Evolutionary conservation across 2,797 vertebrate genomes (phyloP).

Genomic region (Melanotaenia nigrans): DNA sequence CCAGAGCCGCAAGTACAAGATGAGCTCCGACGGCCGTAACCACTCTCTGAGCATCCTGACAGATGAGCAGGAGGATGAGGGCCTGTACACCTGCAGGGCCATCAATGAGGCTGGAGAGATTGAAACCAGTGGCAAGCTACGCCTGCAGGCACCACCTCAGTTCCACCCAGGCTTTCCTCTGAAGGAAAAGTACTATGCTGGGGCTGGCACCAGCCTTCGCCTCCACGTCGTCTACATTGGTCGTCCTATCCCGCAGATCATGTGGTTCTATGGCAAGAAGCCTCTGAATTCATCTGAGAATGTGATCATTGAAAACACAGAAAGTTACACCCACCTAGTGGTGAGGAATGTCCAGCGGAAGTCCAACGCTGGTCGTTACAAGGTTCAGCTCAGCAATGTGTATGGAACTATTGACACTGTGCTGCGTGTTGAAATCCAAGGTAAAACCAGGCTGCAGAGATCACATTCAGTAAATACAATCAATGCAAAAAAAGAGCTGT

Average conservation of each 20-base stretch:
- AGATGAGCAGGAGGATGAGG: conserved; percentile 98
- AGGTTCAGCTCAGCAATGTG: conserved; percentile 94
- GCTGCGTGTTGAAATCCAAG: conserved; percentile 97
- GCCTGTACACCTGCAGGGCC: conserved; percentile 94
- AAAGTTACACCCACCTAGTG: conserved; percentile 95
- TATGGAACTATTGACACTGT: conserved; percentile 92
- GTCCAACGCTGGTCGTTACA: conserved; percentile 95
- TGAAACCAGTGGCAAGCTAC: conserved; percentile 94
- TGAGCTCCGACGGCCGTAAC: conserved; percentile 97
- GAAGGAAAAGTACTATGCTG: conserved; percentile 94
- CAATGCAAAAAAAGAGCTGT: not conserved
- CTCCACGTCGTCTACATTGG: conserved; percentile 97
- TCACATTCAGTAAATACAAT: not conserved
- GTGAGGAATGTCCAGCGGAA: conserved; percentile 96
- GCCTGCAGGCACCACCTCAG: conserved; percentile 93
- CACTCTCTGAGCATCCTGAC: conserved; percentile 93
- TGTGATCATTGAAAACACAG: conserved; percentile 95
- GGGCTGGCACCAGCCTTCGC: conserved; percentile 93
- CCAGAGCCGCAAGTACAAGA: conserved; percentile 99
- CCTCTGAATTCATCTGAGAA: conserved; percentile 91
- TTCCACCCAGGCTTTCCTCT: conserved; percentile 97
- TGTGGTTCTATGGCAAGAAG: conserved; percentile 98
- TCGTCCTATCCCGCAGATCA: conserved; percentile 96
- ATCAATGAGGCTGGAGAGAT: conserved; percentile 95
- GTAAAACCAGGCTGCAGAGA: conserved; percentile 73